A percentile compares a stretch with the other conserved stretches of the same genome.
Conservation (phyloP, 2,888 invertebrate species). For the Arrhopalites spinosus region DNA sequence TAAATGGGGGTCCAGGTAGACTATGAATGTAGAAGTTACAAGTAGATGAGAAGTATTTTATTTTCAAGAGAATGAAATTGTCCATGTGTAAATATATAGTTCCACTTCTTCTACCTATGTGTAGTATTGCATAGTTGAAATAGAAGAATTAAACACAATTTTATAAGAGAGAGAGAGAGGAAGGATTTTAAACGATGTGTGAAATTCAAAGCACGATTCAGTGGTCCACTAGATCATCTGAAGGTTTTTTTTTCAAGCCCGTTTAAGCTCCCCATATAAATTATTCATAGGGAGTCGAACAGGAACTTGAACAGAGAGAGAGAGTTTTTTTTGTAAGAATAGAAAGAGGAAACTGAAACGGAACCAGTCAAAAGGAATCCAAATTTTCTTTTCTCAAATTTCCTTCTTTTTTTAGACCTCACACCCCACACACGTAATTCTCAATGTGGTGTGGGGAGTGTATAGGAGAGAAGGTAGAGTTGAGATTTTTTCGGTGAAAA, state of each 20-base stretch:
- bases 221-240: conserved; percentile 15
- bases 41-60: too few relatives aligned
- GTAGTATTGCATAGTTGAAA: too few relatives aligned
- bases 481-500: neutral
- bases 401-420: neutral
- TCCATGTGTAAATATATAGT: too few relatives aligned
- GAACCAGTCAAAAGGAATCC: neutral
- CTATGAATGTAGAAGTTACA: too few relatives aligned
- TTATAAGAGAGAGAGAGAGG: neutral
- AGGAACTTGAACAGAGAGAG: neutral
- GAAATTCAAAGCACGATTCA: conserved; percentile 8
- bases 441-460: neutral
- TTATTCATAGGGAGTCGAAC: conserved; percentile 1
- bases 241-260: conserved; percentile 16
- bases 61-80: too few relatives aligned
- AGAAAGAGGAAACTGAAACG: neutral
- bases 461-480: neutral
- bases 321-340: neutral
- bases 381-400: neutral
- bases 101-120: too few relatives aligned
- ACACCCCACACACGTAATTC: neutral
- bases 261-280: conserved; percentile 13
- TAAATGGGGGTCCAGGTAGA: too few relatives aligned
- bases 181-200: neutral
- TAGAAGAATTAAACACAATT: neutral